phyloP scores from a whole-genome alignment of 2,797 vertebrate genomes.

The Pseudomugil tenellus region DNA sequence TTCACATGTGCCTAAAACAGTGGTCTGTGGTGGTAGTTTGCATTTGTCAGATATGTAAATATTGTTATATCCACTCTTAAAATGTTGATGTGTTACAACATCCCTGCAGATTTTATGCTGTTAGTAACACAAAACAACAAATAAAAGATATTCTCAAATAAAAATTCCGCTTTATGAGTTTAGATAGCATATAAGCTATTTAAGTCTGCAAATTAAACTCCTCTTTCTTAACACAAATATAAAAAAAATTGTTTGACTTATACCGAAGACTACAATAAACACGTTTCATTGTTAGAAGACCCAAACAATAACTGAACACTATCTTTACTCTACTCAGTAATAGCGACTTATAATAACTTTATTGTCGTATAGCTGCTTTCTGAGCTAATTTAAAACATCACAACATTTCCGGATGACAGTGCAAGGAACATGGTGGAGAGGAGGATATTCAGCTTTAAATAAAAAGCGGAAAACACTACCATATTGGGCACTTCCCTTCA shows the following conservation, averaged over 20 bases:
- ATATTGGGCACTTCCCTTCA: conserved; percentile 80
- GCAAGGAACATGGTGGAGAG: conserved; percentile 49
- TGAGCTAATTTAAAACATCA: conserved; percentile 58
- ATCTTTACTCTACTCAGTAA: neutral
- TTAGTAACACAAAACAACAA: no score
- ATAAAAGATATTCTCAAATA: no score
- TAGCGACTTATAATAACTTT: conserved; percentile 40
- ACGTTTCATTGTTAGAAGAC: neutral
- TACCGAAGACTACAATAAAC: neutral
- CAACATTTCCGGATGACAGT: conserved; percentile 80
- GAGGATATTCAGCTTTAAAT: conserved; percentile 75
- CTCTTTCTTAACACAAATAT: neutral
- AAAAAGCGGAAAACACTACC: conserved; percentile 81
- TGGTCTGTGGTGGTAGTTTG: conserved; percentile 25
- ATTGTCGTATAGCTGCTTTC: conserved; percentile 30
- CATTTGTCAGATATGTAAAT: neutral
- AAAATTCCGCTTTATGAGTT: neutral
- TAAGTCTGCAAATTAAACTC: neutral
- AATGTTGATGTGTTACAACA: neutral
- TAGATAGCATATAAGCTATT: no score
- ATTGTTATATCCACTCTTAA: neutral
- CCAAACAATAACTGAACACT: neutral
- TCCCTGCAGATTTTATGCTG: neutral
- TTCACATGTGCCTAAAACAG: conserved; percentile 8
- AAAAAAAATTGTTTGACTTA: no score